These are phyloP conservation scores for Boleophthalmus pectinirostris DNA, from an alignment of 2,113 vertebrate genomes.

Conservation along the genomic window DNA sequence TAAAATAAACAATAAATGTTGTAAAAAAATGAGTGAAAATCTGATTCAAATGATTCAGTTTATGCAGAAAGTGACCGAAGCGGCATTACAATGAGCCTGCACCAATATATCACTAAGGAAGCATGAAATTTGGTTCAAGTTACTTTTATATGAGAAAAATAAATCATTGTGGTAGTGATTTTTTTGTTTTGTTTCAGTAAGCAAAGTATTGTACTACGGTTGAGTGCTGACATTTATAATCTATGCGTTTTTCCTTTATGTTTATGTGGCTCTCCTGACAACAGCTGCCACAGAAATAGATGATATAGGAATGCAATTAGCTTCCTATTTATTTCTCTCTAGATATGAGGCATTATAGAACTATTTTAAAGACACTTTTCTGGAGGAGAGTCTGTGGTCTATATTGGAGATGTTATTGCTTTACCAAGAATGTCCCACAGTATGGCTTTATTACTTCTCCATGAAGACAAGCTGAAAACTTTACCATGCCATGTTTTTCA, in stretches of 20 bases:
- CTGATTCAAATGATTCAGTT: constrained; percentile 6
- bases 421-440: too few relatives aligned
- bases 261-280: constrained; percentile 16
- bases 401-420: too few relatives aligned
- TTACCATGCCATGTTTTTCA: too few relatives aligned
- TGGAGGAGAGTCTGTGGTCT: neutral
- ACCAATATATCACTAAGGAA: constrained; percentile 8
- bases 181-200: constrained; percentile 21
- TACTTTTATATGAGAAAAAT: constrained; percentile 16
- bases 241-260: neutral
- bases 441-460: too few relatives aligned
- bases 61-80: neutral
- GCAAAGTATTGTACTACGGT: constrained; percentile 21
- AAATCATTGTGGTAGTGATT: constrained; percentile 25
- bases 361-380: neutral
- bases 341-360: too few relatives aligned
- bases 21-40: neutral
- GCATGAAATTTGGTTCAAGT: constrained; percentile 28
- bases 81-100: neutral
- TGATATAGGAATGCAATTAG: constrained; percentile 59
- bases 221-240: constrained; percentile 38
- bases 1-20: neutral
- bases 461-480: too few relatives aligned
- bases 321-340: neutral
- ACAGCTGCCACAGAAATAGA: constrained; percentile 25